Evolutionary conservation across 1,140 invertebrate species (phyloP), one percentile per base, ranked within the genome.

Genomic region (Anagrus nilaparvatae): DNA sequence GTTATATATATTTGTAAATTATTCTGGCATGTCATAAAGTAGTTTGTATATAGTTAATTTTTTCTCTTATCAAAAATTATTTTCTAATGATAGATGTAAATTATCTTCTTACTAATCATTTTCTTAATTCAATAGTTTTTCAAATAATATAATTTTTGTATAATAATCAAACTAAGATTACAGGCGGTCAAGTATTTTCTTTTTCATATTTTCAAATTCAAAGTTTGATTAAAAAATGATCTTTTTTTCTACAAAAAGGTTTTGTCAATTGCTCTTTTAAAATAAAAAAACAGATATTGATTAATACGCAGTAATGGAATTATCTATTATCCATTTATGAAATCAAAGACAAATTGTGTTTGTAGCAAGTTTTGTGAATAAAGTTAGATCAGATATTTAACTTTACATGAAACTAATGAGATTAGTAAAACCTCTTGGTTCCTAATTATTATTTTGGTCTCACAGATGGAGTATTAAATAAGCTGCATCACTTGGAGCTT

Each of bases 371-470:
- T 42, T 69, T 39, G 70, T 85, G 4, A 61, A 73, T 31, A 68
- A 58, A 38, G 63, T 69, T n/a, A 77, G 82, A 5, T 24, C 46
- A 28, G 54, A 56, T 31, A 33, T 81, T 12, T 76, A 84, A 49
- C 91, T 94, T 0, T 98, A 97, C 63, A 69, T 94, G 25, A 79
- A 79, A 52, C 66, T 98, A 4, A 89, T 94, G 68, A 73, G 95
- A 54, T 76, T 94, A 51, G 89, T 97, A 65, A 86, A 80, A 62
- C 95, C 95, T 10, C 93, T 93, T 52, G 94, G 89, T 7, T 84
- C 90, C 1, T 96, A 89, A 80, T 70, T 99, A 2, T 66, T 98
- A 16, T 95, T 88, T 63, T 97, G 91, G 88, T 95, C 96, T 2
- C 92, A 92, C 57, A 78, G 82, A 4, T 99, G 95, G 94, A 92